Conservation (phyloP, 2,797 vertebrate genomes). For the Percopsis omiscomaycus region DNA sequence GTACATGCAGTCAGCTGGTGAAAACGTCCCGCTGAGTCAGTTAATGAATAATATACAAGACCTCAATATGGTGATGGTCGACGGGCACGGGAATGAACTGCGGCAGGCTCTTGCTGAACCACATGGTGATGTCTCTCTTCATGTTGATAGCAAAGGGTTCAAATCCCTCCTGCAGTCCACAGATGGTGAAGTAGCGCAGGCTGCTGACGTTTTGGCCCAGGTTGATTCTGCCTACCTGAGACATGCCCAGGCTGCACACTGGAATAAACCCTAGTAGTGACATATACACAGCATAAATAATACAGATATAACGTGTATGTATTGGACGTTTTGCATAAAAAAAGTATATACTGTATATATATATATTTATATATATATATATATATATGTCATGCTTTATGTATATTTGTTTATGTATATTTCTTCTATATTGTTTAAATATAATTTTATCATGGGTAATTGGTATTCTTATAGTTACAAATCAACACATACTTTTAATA, state of each 20-base stretch:
- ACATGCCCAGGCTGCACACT: constrained; percentile 89
- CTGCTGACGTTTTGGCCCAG: constrained; percentile 93
- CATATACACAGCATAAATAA: constrained; percentile 22
- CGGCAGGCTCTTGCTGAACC: constrained; percentile 96
- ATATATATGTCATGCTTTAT: no score
- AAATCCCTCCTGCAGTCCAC: constrained; percentile 93
- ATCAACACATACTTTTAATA: no score
- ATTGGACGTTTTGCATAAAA: no score
- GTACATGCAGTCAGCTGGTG: no score
- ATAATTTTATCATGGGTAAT: neutral
- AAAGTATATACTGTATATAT: no score
- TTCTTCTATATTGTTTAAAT: neutral
- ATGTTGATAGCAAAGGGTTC: constrained; percentile 95
- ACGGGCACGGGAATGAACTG: constrained; percentile 82
- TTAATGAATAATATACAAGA: constrained; percentile 40
- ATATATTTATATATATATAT: no score
- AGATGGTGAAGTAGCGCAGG: constrained; percentile 90
- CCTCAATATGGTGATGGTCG: constrained; percentile 91
- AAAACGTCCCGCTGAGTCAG: neutral
- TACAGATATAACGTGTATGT: neutral
- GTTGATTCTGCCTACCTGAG: constrained; percentile 88
- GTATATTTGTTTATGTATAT: neutral
- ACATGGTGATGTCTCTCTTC: constrained; percentile 92
- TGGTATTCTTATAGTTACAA: no score
- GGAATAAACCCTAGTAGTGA: constrained; percentile 85